phyloP scores from a whole-genome alignment of 2,888 invertebrate species.

The Amphimallon solstitiale region DNA sequence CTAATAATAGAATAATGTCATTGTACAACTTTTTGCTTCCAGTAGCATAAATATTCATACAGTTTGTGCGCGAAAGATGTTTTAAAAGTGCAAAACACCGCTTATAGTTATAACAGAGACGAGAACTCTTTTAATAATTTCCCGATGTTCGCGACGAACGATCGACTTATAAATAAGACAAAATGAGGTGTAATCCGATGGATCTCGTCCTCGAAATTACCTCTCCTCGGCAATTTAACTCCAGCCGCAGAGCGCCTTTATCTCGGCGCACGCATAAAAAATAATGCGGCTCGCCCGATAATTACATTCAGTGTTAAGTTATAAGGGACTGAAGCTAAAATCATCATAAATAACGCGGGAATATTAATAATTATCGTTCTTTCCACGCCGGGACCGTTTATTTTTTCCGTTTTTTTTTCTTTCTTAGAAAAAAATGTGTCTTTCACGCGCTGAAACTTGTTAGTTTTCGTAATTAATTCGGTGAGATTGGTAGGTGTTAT shows the following conservation, averaged over 20 bases:
- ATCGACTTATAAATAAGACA: conserved; percentile 30
- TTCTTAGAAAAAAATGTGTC: conserved; percentile 6
- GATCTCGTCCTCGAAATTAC: conserved; percentile 26
- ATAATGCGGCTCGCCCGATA: conserved; percentile 26
- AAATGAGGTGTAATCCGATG: conserved; percentile 25
- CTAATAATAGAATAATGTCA: too few species aligned
- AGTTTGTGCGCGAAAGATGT: too few species aligned
- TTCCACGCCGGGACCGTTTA: not conserved
- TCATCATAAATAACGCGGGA: conserved; percentile 28
- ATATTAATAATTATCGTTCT: conserved; percentile 26
- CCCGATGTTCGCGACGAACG: conserved; percentile 8
- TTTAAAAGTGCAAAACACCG: too few species aligned
- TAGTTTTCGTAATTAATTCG: conserved; percentile 31
- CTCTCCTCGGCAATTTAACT: conserved; percentile 22
- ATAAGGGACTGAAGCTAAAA: conserved; percentile 29
- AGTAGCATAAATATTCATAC: too few species aligned
- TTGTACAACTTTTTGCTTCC: too few species aligned
- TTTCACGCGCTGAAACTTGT: conserved; percentile 15
- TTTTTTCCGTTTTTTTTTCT: conserved; percentile 10
- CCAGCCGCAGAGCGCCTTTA: conserved; percentile 18
- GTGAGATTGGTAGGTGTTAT: conserved; percentile 23
- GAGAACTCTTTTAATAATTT: conserved; percentile 14
- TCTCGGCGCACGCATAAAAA: conserved; percentile 30
- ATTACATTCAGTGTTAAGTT: conserved; percentile 33
- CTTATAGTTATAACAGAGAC: too few species aligned